A percentile compares a stretch with the other conserved stretches of the same genome.
These are phyloP conservation scores for Gymnocheta viridis DNA, from an alignment of 2,888 invertebrate species.

Conservation along the genomic window DNA sequence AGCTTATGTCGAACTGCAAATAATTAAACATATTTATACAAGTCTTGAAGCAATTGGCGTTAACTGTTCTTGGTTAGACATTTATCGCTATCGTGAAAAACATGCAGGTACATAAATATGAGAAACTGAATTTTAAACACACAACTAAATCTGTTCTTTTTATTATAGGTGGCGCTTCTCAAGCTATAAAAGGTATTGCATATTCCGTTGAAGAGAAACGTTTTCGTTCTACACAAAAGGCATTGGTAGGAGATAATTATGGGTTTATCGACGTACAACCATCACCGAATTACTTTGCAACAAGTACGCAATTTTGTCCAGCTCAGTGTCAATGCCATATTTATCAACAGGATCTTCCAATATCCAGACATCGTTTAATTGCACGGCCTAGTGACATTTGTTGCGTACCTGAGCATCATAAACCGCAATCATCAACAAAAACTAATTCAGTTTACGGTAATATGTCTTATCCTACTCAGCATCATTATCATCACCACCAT, in stretches of 20 bases:
- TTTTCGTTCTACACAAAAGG: conserved; percentile 71
- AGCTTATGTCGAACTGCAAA: conserved; percentile 94
- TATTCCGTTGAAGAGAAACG: conserved; percentile 77
- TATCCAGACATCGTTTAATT: conserved; percentile 19
- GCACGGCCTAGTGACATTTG: conserved; percentile 42
- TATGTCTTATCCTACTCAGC: conserved; percentile 69
- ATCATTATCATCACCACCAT: conserved; percentile 62
- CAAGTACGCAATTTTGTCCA: conserved; percentile 16
- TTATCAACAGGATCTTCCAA: conserved; percentile 25
- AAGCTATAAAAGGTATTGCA: conserved; percentile 78
- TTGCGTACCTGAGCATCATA: conserved; percentile 23
- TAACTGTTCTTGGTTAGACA: conserved; percentile 86
- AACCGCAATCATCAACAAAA: conserved; percentile 14
- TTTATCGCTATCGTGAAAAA: conserved; percentile 82
- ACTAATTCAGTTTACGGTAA: conserved; percentile 73
- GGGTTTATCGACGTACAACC: conserved; percentile 57
- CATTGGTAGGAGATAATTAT: conserved; percentile 46
- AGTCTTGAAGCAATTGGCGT: conserved; percentile 85
- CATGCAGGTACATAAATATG: conserved; percentile 74
- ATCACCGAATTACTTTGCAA: conserved; percentile 42
- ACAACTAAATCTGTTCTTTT: background rate
- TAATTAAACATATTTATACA: conserved; percentile 88
- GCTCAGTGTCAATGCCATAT: conserved; percentile 44
- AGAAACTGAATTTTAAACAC: background rate
- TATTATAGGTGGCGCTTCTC: conserved; percentile 75